Evolutionary conservation across 2,113 vertebrate genomes (phyloP), one percentile per base, ranked within the genome.

Genomic region (Tragulus kanchil): DNA sequence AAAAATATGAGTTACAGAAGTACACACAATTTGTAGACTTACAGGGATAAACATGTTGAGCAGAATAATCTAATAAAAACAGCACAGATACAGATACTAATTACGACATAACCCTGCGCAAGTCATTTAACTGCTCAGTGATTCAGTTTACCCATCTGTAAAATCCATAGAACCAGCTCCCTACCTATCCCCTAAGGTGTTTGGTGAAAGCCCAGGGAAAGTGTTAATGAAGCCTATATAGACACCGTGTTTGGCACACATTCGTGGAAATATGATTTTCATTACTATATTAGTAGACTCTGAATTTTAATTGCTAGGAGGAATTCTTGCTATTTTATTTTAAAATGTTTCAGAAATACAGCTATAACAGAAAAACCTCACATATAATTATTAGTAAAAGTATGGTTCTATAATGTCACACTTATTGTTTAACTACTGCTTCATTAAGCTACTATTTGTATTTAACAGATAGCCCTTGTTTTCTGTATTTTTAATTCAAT

Each of bases 141-240:
- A 93, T 84, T 96, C 94, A 85, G 84, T 96, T 97, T 93, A 81
- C 52, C 73, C 85, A 93, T 58, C 73, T 90, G 50, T 95, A 88
- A 92, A 87, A 88, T 79, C 95, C 95, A 21, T 13, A 48, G 62
- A 87, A 89, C 12, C 73, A 42, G 8, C 12, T 85, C 50, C 13
- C 45, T 82, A 42, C 15, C 59, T 67, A 52, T 88, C 64, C 56
- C 83, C 81, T 36, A 48, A 91, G 69, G 89, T 65, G 83, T 79
- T 4, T 67, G 75, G 62, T 92, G 52, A 94, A 67, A 94, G 14
- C 5, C 67, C 54, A 71, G n/a, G 62, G 88, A 59, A 92, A 59
- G 31, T 61, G 77, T 26, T 16, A 28, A 61, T 25, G 59, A 90
- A 95, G 75, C 59, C 84, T 85, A 23, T 86, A 64, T 59, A 95